phyloP scores from a whole-genome alignment of 2,113 vertebrate species.

The Sylvicapra grimmia region DNA sequence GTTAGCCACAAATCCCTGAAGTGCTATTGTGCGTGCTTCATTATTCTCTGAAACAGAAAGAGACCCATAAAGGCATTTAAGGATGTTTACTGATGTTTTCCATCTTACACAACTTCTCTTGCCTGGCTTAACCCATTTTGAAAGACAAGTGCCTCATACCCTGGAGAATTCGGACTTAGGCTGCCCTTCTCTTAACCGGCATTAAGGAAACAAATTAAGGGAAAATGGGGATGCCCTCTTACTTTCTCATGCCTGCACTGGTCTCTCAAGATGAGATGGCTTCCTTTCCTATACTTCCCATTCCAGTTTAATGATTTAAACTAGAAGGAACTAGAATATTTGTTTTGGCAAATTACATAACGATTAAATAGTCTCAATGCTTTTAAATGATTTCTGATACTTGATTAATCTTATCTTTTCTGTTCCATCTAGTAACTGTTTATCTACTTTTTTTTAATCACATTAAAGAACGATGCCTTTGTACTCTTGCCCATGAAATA shows the following conservation, averaged over 20 bases:
- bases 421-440: constrained; percentile 40
- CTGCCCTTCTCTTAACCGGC: neutral
- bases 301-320: constrained; percentile 53
- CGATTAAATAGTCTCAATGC: constrained; percentile 32
- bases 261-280: neutral
- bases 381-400: constrained; percentile 54
- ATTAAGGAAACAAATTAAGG: neutral
- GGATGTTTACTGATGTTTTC: constrained; percentile 26
- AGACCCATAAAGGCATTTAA: constrained; percentile 30
- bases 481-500: constrained; percentile 52
- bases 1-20: constrained; percentile 4
- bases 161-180: neutral
- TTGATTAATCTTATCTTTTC: constrained; percentile 49
- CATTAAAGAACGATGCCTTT: constrained; percentile 52
- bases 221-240: neutral
- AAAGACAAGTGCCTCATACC: constrained; percentile 4
- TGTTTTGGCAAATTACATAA: constrained; percentile 45
- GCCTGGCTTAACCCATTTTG: constrained; percentile 2
- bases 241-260: neutral
- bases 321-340: constrained; percentile 28
- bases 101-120: neutral
- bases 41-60: constrained; percentile 42
- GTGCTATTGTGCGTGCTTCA: neutral
- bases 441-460: constrained; percentile 42
- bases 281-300: neutral